Percentiles rank a stretch among this genome's conserved stretches.
phyloP scores from a whole-genome alignment of 1,140 invertebrate species.

The Rhopalosiphum padi region DNA sequence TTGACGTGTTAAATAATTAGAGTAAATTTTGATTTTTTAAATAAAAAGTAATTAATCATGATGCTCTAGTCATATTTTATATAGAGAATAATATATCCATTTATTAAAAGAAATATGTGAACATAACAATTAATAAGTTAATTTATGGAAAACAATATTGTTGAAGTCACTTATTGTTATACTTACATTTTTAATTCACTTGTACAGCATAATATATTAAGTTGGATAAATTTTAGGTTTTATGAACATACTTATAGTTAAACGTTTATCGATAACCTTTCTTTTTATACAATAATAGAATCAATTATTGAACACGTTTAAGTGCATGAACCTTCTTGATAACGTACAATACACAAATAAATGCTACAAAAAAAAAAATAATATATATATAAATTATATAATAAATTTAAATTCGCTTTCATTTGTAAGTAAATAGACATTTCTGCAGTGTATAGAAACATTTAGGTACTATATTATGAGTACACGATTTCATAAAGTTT shows the following conservation, averaged over 20 bases:
- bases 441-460: too few species aligned
- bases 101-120: background rate
- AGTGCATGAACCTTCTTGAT: background rate
- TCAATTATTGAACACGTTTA: background rate
- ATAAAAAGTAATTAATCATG: background rate
- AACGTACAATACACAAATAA: background rate
- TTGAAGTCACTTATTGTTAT: background rate
- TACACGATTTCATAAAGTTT: too few species aligned
- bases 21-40: background rate
- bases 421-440: too few species aligned
- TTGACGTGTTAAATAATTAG: background rate
- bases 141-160: background rate
- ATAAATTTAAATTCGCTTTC: too few species aligned
- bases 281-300: too few species aligned
- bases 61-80: background rate
- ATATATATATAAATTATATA: too few species aligned
- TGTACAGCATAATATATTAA: background rate
- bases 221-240: background rate
- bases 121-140: too few species aligned
- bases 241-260: background rate
- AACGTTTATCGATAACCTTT: background rate
- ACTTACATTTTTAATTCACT: background rate
- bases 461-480: too few species aligned
- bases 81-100: background rate
- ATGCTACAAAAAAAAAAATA: too few species aligned